Evolutionary conservation across 2,797 vertebrate species (phyloP).

Genomic region (Streptopelia turtur): DNA sequence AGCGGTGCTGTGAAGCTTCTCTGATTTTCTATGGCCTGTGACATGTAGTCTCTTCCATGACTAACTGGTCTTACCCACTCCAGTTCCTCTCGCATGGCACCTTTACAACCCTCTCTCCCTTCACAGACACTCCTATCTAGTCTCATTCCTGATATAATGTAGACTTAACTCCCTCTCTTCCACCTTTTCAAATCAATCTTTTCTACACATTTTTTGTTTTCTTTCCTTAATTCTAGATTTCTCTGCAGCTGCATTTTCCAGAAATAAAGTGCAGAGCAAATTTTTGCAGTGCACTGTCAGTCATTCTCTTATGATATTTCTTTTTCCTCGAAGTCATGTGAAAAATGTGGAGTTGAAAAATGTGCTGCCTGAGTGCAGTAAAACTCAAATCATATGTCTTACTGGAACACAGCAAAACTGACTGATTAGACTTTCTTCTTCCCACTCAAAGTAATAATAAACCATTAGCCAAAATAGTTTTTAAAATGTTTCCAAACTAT

Average conservation of each 20-base stretch:
- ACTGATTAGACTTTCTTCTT: neutral
- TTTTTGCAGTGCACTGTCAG: neutral
- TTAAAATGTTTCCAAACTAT: neutral
- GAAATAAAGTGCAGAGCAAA: neutral
- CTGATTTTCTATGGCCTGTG: neutral
- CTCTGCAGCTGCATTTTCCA: neutral
- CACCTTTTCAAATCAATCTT: neutral
- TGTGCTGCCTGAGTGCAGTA: neutral
- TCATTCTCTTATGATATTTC: neutral
- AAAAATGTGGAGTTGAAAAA: neutral
- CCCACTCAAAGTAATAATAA: neutral
- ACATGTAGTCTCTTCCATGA: neutral
- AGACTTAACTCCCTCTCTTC: neutral
- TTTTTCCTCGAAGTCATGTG: rapidly evolving
- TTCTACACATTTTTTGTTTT: neutral
- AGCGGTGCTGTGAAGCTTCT: neutral
- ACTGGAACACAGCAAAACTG: neutral
- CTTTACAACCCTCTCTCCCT: neutral
- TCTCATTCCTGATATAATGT: neutral
- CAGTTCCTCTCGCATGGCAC: neutral
- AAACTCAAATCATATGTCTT: neutral
- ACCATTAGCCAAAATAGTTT: neutral
- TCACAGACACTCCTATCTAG: neutral
- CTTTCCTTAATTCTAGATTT: neutral
- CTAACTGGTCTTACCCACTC: neutral